phyloP scores from a whole-genome alignment of 1,140 invertebrate genomes.

The Cylas formicarius region DNA sequence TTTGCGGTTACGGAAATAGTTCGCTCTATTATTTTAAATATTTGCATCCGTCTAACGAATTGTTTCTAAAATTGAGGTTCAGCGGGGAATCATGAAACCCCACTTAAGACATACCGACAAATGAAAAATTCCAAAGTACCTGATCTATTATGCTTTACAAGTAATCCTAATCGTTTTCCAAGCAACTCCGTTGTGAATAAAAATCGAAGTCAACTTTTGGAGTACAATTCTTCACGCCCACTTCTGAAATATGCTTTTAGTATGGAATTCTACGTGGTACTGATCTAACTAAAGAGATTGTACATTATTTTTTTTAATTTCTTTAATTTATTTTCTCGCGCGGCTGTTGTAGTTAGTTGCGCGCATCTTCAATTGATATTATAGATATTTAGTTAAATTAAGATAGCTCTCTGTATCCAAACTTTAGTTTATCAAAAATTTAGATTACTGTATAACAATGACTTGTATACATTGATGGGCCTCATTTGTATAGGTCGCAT shows the following conservation, averaged over 20 bases:
- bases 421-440: conserved; percentile 28
- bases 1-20: too few relatives aligned
- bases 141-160: conserved; percentile 29
- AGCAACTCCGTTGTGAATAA: conserved; percentile 10
- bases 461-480: conserved; percentile 23
- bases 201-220: conserved; percentile 25
- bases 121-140: conserved; percentile 28
- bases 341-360: conserved; percentile 27
- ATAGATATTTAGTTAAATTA: conserved; percentile 31
- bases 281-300: conserved; percentile 29
- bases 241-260: conserved; percentile 14
- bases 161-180: conserved; percentile 19
- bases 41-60: too few relatives aligned
- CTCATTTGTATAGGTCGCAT: too few relatives aligned
- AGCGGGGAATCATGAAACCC: too few relatives aligned
- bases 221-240: conserved; percentile 25
- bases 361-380: conserved; percentile 32
- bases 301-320: conserved; percentile 29
- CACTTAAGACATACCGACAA: too few relatives aligned
- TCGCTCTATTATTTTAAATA: too few relatives aligned
- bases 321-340: conserved; percentile 32
- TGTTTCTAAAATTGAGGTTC: too few relatives aligned
- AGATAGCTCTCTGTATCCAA: conserved; percentile 37
- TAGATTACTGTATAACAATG: conserved; percentile 21
- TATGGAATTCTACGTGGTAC: conserved; percentile 26